A percentile compares a stretch with the other conserved stretches of the same genome.
phyloP scores from a whole-genome alignment of 2,113 vertebrate genomes.

The Crotophaga sulcirostris region DNA sequence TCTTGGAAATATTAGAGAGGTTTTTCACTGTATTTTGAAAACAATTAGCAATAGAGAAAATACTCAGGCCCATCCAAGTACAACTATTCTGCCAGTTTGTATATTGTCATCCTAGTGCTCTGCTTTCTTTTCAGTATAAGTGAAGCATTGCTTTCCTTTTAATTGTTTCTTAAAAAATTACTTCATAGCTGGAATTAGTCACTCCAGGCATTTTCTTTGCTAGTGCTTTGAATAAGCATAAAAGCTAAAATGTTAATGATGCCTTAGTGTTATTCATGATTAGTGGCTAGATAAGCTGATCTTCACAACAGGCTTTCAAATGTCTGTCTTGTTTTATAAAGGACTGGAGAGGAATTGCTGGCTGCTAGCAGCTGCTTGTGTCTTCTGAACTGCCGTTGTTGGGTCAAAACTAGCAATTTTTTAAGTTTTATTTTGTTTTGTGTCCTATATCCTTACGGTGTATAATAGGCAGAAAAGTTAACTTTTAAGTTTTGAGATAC shows the following conservation, averaged over 20 bases:
- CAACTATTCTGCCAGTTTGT: background rate
- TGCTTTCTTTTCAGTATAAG: background rate
- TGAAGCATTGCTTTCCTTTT: background rate
- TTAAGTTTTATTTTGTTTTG: background rate
- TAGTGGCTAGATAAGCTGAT: slow-evolving; percentile 10
- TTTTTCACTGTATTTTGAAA: background rate
- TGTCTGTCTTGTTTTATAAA: background rate
- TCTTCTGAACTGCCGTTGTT: background rate
- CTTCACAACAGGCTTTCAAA: background rate
- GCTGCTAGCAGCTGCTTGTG: background rate
- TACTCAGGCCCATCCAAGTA: background rate
- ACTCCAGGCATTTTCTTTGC: slow-evolving; percentile 41
- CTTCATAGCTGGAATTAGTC: slow-evolving; percentile 25
- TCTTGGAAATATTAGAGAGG: background rate
- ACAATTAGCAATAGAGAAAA: background rate
- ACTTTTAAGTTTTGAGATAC: background rate
- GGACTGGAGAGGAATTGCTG: background rate
- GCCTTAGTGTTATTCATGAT: background rate
- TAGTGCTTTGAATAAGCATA: background rate
- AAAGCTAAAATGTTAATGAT: slow-evolving; percentile 29
- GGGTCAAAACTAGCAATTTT: background rate
- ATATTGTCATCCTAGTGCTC: background rate
- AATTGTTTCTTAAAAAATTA: background rate
- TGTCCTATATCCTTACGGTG: background rate
- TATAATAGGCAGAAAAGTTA: background rate